Percentiles rank a stretch among this genome's conserved stretches.
Conservation (phyloP, 2,888 invertebrate species). For the Reticulitermes lucifugus region DNA sequence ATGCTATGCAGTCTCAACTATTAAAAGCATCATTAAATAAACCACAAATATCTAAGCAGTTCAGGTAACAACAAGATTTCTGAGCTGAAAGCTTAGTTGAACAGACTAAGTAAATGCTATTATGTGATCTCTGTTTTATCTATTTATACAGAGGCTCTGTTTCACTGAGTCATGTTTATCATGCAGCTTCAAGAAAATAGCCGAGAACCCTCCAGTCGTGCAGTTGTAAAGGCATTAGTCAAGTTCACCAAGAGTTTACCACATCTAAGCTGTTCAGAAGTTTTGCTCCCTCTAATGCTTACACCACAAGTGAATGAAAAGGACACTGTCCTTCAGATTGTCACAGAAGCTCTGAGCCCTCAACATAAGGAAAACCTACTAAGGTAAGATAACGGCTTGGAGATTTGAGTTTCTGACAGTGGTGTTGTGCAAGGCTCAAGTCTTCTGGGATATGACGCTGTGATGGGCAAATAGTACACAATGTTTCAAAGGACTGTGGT, state of each 20-base stretch:
- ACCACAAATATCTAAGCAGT: no score
- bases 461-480: no score
- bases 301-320: background rate
- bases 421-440: no score
- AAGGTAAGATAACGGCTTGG: background rate
- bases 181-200: constrained; percentile 21
- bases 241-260: constrained; percentile 22
- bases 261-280: constrained; percentile 8
- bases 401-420: background rate
- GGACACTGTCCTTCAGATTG: background rate
- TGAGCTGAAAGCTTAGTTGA: no score
- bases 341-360: background rate
- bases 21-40: no score
- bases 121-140: no score
- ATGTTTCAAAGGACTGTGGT: no score
- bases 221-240: background rate
- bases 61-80: no score
- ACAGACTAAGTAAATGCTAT: no score
- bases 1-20: no score
- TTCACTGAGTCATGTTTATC: background rate
- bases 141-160: no score
- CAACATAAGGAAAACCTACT: constrained; percentile 17
- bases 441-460: no score
- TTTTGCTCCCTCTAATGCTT: constrained; percentile 21
- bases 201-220: background rate